These are phyloP conservation scores for Chloroclysta siterata DNA, from an alignment of 2,888 invertebrate genomes.

Conservation along the genomic window DNA sequence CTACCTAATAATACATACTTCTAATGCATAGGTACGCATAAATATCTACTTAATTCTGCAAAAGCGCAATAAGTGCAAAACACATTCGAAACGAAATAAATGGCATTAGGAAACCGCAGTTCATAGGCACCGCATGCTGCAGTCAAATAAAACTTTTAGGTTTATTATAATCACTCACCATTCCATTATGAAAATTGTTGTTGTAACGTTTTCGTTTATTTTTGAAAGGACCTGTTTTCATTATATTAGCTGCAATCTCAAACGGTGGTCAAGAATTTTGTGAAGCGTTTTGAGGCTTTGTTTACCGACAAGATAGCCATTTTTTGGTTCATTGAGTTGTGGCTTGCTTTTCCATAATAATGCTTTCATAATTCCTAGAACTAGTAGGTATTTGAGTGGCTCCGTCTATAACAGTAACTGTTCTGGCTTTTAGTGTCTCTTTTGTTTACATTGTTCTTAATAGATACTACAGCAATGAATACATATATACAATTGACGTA, in stretches of 20 bases:
- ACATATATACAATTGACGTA: too few species aligned
- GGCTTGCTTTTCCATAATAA: too few species aligned
- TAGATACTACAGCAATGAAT: too few species aligned
- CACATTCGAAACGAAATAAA: constrained; percentile 21
- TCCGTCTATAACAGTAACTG: too few species aligned
- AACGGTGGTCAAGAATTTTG: too few species aligned
- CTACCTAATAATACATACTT: not conserved
- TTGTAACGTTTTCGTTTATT: not conserved
- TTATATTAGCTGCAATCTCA: too few species aligned
- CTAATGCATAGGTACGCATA: not conserved
- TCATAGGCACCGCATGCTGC: constrained; percentile 19
- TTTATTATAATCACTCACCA: not conserved
- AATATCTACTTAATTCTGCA: constrained; percentile 9
- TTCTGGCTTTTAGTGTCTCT: too few species aligned
- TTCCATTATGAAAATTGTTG: not conserved
- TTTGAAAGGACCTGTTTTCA: not conserved
- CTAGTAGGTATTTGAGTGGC: too few species aligned
- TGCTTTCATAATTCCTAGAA: not conserved
- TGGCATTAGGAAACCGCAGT: constrained; percentile 25
- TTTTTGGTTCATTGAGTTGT: too few species aligned
- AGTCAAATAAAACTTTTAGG: constrained; percentile 13
- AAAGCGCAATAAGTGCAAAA: constrained; percentile 20
- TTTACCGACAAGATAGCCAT: too few species aligned
- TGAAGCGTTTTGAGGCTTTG: too few species aligned
- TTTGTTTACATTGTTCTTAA: too few species aligned